Conservation (phyloP, 2,797 vertebrate genomes). For the Manis crassicaudata region DNA sequence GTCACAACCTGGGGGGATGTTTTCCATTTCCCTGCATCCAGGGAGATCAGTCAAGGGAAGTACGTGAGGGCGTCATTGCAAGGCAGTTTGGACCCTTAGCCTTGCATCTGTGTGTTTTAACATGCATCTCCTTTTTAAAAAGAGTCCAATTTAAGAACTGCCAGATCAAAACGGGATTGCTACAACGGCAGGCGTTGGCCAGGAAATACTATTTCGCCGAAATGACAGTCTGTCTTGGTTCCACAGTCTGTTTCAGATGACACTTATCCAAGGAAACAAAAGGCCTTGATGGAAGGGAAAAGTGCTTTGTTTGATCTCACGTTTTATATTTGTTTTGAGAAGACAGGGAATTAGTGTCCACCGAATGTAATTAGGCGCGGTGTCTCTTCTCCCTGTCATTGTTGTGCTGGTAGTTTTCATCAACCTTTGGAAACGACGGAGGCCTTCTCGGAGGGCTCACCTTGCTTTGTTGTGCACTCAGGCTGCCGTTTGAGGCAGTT, state of each 20-base stretch:
- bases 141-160: neutral
- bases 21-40: fast-evolving
- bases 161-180: neutral
- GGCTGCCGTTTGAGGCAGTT: neutral
- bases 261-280: conserved; percentile 66
- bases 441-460: neutral
- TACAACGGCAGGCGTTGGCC: fast-evolving
- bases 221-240: neutral
- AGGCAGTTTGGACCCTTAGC: fast-evolving
- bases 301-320: neutral
- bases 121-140: neutral
- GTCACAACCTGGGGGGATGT: neutral
- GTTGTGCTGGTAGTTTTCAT: neutral
- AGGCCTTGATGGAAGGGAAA: fast-evolving
- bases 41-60: neutral
- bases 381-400: neutral
- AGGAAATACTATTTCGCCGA: neutral
- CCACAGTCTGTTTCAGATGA: fast-evolving
- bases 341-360: neutral
- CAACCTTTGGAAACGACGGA: neutral
- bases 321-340: neutral
- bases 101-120: fast-evolving
- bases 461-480: neutral
- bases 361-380: fast-evolving
- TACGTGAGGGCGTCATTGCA: fast-evolving